Evolutionary conservation across 2,797 vertebrate species (phyloP).

Genomic region (Clarias fuscus): DNA sequence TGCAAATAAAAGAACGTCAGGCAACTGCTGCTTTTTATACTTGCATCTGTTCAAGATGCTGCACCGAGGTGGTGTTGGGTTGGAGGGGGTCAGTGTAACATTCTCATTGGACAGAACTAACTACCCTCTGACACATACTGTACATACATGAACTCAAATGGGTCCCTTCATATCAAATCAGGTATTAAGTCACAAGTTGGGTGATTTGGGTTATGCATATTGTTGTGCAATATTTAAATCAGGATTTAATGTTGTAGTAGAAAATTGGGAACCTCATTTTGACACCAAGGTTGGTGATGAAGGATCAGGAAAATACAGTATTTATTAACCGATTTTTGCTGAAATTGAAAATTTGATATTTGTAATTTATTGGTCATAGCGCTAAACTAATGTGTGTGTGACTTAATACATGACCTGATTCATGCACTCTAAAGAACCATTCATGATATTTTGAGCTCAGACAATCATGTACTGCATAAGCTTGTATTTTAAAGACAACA

Average conservation of each 20-base stretch:
- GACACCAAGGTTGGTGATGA: too few species aligned
- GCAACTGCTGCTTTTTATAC: not conserved
- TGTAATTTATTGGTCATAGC: too few species aligned
- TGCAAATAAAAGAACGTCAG: not conserved
- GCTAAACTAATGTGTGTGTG: too few species aligned
- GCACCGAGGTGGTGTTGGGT: not conserved
- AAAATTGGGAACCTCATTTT: too few species aligned
- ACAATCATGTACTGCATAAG: not conserved
- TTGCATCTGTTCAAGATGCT: not conserved
- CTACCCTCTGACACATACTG: not conserved
- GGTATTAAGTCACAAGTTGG: too few species aligned
- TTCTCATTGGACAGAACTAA: not conserved
- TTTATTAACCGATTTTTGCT: too few species aligned
- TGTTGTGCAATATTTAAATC: too few species aligned
- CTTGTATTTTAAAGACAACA: not conserved
- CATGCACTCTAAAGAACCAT: not conserved
- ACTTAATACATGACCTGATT: not conserved
- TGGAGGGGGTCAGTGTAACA: not conserved
- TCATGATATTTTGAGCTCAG: not conserved
- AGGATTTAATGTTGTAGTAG: too few species aligned
- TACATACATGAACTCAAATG: not conserved
- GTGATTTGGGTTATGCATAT: too few species aligned
- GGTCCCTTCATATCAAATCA: too few species aligned
- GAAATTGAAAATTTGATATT: too few species aligned
- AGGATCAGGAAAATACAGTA: too few species aligned